Base-by-base conservation (phyloP, 1,140 invertebrate genomes). In the Armadillidium nasatum region DNA sequence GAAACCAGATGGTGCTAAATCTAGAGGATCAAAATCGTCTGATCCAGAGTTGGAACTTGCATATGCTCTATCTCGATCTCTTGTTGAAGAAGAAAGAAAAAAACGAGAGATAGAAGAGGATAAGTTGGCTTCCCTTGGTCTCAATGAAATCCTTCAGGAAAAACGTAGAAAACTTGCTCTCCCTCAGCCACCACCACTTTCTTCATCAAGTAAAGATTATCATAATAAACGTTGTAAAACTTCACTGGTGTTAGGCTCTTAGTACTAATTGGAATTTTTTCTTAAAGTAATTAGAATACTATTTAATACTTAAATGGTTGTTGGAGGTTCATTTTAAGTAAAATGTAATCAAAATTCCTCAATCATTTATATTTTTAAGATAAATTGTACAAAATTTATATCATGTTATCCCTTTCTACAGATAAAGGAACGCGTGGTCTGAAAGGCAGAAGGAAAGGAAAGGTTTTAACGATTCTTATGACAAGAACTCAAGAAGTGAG, bases 181-280 rank as follows among this genome's bases (percentile, higher is more conserved):
- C 88, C 86, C 66, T 88, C 87, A 81, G 87, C 87, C 75, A 90
- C 89, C 82, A 91, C 90, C 79, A 89, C 88, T 67, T 89, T 86
- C 83, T 91, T 89, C 83, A 91, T 15, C 50, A 15, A 19, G 50
- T 60, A 19, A 60, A 19, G 69, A 70, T 75, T 71, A 54, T n/a
- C 21, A 71, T 22, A 7, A 6, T 22, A 33, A 33, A 33, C 33
- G 33, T 33, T 33, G 6, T 60, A 15, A 60, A 60, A 2, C 50
- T 60, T 60, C 50, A 60, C 2, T 60, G 6, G 33, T 33, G 33
- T 60, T 60, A 15, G 2, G 50, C 7, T 7, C 50, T 13, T 60
- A 15, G 50, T 60, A 15, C 4, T 13, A 13, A 7, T 60, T 2
- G 19, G 7, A 19, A 15, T 60, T 60, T 19, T 60, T 19, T 60